phyloP scores from a whole-genome alignment of 2,888 invertebrate species.

The Heterodera filipjevi region DNA sequence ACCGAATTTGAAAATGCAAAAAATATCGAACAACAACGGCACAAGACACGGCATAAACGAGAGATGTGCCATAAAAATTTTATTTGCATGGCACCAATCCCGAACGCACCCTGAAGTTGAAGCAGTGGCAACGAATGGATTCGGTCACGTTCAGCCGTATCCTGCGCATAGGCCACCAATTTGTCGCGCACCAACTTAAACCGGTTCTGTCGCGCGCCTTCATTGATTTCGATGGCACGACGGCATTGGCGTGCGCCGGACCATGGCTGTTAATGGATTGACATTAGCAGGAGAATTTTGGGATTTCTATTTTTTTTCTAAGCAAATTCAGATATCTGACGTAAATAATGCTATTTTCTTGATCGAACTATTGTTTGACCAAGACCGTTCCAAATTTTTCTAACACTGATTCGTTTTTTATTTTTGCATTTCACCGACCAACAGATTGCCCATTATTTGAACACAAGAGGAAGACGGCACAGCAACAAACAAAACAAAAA shows the following conservation, averaged over 20 bases:
- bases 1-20: too few species aligned
- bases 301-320: too few species aligned
- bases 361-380: neutral
- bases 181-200: slow-evolving; percentile 34
- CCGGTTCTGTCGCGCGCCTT: slow-evolving; percentile 24
- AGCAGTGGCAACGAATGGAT: slow-evolving; percentile 36
- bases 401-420: neutral
- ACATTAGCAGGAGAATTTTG: too few species aligned
- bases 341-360: too few species aligned
- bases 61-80: too few species aligned
- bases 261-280: neutral
- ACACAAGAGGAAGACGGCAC: neutral
- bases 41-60: too few species aligned
- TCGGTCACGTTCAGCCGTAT: slow-evolving; percentile 22
- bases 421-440: slow-evolving; percentile 13
- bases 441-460: slow-evolving; percentile 26
- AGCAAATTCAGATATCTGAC: too few species aligned
- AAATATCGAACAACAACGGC: too few species aligned
- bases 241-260: neutral
- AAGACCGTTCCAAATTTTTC: too few species aligned
- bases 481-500: neutral
- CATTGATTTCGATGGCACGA: neutral
- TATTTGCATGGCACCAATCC: neutral
- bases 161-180: slow-evolving; percentile 26
- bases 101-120: slow-evolving; percentile 35